Evolutionary conservation across 2,888 invertebrate species (phyloP).

Genomic region (Ormia ochracea): DNA sequence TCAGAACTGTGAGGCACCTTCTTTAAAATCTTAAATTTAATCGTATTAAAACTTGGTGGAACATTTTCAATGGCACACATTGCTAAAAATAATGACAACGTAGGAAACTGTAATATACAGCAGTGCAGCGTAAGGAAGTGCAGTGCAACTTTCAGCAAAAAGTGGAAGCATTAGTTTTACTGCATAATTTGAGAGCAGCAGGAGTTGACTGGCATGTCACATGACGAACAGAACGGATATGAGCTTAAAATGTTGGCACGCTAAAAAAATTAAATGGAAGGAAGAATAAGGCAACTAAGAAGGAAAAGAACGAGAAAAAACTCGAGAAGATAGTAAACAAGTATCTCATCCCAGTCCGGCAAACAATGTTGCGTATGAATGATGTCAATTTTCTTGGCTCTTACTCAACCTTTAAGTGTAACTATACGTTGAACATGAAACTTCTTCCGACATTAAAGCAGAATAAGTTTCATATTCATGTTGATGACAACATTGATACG

Average conservation of each 20-base stretch:
- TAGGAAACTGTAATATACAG: not conserved
- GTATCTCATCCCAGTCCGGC: constrained; percentile 13
- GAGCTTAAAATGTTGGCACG: constrained; percentile 61
- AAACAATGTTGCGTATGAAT: constrained; percentile 53
- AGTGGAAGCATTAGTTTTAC: constrained; percentile 56
- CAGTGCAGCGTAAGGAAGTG: not conserved
- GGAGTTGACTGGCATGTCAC: constrained; percentile 62
- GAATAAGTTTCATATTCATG: constrained; percentile 35
- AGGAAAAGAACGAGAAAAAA: not conserved
- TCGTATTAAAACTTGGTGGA: not conserved
- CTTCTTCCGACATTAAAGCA: constrained; percentile 36
- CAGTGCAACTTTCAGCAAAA: constrained; percentile 15
- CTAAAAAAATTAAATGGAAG: constrained; percentile 17
- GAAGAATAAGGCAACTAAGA: not conserved
- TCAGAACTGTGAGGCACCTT: not conserved
- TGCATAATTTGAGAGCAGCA: constrained; percentile 62
- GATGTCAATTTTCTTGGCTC: constrained; percentile 59
- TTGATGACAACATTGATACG: not conserved
- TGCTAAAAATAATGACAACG: not conserved
- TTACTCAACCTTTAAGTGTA: constrained; percentile 41
- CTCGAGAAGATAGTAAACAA: constrained; percentile 11
- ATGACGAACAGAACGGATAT: constrained; percentile 57
- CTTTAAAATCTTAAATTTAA: not conserved
- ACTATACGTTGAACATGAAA: constrained; percentile 29
- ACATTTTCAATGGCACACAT: not conserved